Conservation (phyloP, 2,797 vertebrate species). For the Liasis olivaceus region DNA sequence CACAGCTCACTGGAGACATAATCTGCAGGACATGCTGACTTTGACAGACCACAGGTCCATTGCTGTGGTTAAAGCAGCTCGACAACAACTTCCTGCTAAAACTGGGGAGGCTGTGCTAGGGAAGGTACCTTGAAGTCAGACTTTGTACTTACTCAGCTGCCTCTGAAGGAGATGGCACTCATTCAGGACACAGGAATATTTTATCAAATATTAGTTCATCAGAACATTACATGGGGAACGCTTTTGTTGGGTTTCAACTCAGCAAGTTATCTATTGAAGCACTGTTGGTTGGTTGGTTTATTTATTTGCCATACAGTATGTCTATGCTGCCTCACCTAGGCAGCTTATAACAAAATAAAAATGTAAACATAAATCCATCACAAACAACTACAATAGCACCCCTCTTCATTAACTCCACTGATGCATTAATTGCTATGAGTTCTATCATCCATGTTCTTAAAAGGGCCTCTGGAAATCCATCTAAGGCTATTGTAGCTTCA, state of each 20-base stretch:
- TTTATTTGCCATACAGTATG: not conserved
- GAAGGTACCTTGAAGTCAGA: conserved; percentile 22
- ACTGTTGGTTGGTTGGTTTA: not conserved
- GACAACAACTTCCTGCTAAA: not conserved
- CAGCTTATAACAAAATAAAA: no score
- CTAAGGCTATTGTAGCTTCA: not conserved
- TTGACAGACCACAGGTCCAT: not conserved
- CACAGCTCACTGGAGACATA: conserved; percentile 5
- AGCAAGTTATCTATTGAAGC: not conserved
- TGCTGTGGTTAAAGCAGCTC: not conserved
- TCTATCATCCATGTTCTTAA: not conserved
- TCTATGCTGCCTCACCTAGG: not conserved
- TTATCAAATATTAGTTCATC: not conserved
- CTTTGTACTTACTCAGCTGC: not conserved
- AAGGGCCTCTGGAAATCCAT: not conserved
- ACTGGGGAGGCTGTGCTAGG: not conserved
- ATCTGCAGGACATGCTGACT: not conserved
- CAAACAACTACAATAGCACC: not conserved
- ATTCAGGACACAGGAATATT: not conserved
- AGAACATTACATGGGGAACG: not conserved
- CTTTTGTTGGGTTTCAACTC: not conserved
- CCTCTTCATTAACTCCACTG: not conserved
- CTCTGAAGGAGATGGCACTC: not conserved
- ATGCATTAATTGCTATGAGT: not conserved
- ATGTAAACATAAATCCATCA: no score